These are phyloP conservation scores for Lytechinus variegatus DNA, from an alignment of 35 echinoderm and acorn worm genomes.

Conservation along the genomic window DNA sequence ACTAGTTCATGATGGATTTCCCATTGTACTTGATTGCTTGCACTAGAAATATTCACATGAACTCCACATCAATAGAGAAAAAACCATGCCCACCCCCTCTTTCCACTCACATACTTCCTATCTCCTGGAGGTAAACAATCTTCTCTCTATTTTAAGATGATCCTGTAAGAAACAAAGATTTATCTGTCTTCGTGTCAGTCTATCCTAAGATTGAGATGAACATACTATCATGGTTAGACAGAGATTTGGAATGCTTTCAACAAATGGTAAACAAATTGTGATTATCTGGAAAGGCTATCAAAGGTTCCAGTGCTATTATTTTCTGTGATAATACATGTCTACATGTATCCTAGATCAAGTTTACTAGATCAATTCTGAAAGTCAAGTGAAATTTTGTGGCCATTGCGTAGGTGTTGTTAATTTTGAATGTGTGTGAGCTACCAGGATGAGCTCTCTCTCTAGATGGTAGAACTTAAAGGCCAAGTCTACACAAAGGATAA, in stretches of 20 bases:
- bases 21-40: too few relatives aligned
- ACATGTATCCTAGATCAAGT: background rate
- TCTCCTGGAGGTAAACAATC: background rate
- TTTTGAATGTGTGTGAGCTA: background rate
- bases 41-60: background rate
- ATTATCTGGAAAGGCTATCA: background rate
- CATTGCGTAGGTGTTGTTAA: background rate
- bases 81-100: background rate
- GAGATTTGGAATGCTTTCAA: background rate
- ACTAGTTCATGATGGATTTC: too few relatives aligned
- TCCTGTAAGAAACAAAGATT: background rate
- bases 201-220: background rate
- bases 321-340: background rate
- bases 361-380: background rate
- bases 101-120: background rate
- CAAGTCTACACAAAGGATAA: too few relatives aligned
- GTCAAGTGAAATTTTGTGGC: background rate
- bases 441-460: background rate
- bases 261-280: background rate
- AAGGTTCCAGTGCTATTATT: background rate
- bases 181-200: background rate
- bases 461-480: too few relatives aligned
- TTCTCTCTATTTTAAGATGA: conserved; percentile 4
- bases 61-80: background rate
- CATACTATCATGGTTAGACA: background rate